Evolutionary conservation across 2,888 invertebrate genomes (phyloP).

Genomic region (Diarsia mendica): DNA sequence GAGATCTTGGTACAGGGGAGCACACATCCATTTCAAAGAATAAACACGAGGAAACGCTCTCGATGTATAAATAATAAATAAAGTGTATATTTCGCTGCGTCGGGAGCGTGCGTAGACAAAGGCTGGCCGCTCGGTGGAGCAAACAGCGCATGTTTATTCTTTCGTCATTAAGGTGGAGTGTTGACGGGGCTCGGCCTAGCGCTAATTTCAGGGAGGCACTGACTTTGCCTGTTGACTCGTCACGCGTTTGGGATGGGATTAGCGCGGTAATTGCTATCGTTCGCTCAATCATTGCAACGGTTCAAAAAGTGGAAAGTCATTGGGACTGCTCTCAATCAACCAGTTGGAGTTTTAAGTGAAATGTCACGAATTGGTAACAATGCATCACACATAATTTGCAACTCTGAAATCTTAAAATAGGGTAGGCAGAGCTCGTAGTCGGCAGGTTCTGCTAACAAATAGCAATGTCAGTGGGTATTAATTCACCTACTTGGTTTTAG

Average conservation of each 20-base stretch:
- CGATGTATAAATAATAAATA: slow-evolving; percentile 89
- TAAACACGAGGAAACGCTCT: slow-evolving; percentile 86
- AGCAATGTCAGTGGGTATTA: background rate
- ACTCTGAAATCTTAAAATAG: background rate
- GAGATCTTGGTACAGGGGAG: slow-evolving; percentile 75
- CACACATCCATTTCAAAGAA: slow-evolving; percentile 88
- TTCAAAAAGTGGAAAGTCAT: slow-evolving; percentile 5
- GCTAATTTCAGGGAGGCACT: slow-evolving; percentile 85
- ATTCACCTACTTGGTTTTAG: background rate
- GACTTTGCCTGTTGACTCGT: slow-evolving; percentile 76
- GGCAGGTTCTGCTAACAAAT: background rate
- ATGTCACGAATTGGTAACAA: background rate
- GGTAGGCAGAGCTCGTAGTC: background rate
- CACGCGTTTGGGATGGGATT: slow-evolving; percentile 68
- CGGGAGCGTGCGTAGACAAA: slow-evolving; percentile 86
- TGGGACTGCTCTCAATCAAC: background rate
- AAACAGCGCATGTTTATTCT: slow-evolving; percentile 87
- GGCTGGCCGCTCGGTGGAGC: slow-evolving; percentile 78
- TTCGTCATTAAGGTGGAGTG: slow-evolving; percentile 88
- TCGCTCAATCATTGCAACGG: slow-evolving; percentile 13
- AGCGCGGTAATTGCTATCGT: slow-evolving; percentile 49
- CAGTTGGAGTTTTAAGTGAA: background rate
- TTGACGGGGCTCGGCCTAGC: slow-evolving; percentile 80
- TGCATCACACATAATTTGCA: background rate
- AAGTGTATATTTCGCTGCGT: slow-evolving; percentile 86